A percentile compares a stretch with the other conserved stretches of the same genome.
Conservation (phyloP, 2,113 vertebrate genomes). For the Phasianus colchicus region DNA sequence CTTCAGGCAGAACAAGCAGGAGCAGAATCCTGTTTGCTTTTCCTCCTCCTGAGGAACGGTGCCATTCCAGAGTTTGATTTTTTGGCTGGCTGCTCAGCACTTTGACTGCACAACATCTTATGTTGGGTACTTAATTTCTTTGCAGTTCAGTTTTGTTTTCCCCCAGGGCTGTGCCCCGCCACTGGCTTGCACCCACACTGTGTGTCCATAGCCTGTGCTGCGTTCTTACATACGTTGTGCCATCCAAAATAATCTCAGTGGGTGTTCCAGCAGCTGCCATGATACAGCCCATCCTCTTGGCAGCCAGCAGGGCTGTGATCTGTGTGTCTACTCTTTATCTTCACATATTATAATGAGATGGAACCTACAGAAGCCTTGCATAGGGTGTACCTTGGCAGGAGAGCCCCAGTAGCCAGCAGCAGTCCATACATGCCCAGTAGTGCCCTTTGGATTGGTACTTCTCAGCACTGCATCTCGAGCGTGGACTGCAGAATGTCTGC, state of each 20-base stretch:
- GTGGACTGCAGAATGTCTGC: not conserved
- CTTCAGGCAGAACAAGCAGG: not conserved
- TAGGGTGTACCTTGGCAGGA: not conserved
- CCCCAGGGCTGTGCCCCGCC: not conserved
- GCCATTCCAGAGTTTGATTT: not conserved
- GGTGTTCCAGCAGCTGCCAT: constrained; percentile 20
- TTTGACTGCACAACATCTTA: not conserved
- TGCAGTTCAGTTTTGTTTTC: not conserved
- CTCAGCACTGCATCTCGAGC: not conserved
- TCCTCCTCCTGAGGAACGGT: accelerated
- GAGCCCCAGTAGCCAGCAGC: not conserved
- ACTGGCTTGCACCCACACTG: accelerated
- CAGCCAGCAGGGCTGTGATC: not conserved
- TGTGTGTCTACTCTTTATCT: not conserved
- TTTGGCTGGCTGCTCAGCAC: not conserved
- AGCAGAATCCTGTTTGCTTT: not conserved
- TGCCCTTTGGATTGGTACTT: not conserved
- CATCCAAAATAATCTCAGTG: not conserved
- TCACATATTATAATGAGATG: not conserved
- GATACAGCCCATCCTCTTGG: not conserved
- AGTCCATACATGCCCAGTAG: not conserved
- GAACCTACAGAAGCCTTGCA: not conserved
- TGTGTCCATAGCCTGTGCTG: not conserved
- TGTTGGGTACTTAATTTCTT: not conserved
- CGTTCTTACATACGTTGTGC: not conserved